These are phyloP conservation scores for Nephila pilipes DNA, from an alignment of 1,140 invertebrate species.

Conservation along the genomic window DNA sequence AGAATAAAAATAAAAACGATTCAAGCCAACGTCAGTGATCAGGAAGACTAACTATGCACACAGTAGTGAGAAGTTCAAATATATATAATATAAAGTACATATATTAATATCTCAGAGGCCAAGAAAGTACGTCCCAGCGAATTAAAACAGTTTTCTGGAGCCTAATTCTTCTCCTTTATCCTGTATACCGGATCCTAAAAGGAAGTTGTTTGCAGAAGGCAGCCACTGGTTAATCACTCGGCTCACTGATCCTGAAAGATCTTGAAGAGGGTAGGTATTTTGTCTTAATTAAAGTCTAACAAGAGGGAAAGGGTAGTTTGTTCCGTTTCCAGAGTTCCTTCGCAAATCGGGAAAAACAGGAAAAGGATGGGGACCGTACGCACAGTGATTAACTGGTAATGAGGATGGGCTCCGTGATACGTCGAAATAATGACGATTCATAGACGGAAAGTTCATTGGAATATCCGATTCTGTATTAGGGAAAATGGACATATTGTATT, in stretches of 20 bases:
- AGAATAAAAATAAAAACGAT: neutral
- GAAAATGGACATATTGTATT: neutral
- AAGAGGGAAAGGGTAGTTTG: conserved; percentile 56
- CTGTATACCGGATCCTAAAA: neutral
- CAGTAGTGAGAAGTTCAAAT: conserved; percentile 6
- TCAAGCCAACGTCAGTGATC: neutral
- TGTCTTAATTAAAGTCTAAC: conserved; percentile 74
- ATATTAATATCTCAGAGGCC: conserved; percentile 18
- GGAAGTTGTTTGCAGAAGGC: conserved; percentile 57
- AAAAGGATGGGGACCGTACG: conserved; percentile 16
- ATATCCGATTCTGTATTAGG: neutral
- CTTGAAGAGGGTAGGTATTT: conserved; percentile 53
- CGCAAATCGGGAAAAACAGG: conserved; percentile 41
- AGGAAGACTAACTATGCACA: neutral
- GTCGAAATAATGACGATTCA: neutral
- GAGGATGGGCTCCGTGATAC: neutral
- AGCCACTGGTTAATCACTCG: conserved; percentile 65
- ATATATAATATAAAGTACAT: conserved; percentile 32
- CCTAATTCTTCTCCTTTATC: neutral
- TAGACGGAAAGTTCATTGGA: neutral
- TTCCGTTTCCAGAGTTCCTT: conserved; percentile 30
- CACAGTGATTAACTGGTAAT: conserved; percentile 42
- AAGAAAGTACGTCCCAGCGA: neutral
- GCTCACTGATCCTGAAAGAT: conserved; percentile 63
- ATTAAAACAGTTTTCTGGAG: neutral